phyloP scores from a whole-genome alignment of 2,888 invertebrate species.

The Xanthostigma xanthostigma region DNA sequence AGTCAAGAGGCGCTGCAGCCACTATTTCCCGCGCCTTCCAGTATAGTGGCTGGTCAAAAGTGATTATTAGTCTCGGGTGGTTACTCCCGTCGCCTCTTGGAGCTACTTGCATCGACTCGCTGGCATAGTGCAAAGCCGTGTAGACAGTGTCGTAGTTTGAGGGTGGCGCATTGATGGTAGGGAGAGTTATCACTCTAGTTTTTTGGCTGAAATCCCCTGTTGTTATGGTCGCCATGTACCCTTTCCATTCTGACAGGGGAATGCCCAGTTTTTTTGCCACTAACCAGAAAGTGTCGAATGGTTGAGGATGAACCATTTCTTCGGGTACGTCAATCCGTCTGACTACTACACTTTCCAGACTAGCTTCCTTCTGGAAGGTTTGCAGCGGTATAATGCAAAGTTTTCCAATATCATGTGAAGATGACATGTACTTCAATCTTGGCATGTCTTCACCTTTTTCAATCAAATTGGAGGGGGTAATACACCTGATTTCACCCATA shows the following conservation, averaged over 20 bases:
- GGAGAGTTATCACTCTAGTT: constrained; percentile 12
- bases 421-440: background rate
- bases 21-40: constrained; percentile 15
- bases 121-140: constrained; percentile 12
- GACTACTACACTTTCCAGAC: background rate
- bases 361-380: background rate
- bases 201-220: background rate
- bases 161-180: constrained; percentile 11
- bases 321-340: background rate
- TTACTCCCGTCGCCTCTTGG: too few species aligned
- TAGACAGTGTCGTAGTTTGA: constrained; percentile 14
- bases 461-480: constrained; percentile 9
- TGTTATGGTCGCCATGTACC: constrained; percentile 15
- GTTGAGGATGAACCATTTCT: background rate
- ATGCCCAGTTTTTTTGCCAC: constrained; percentile 13
- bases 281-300: constrained; percentile 2
- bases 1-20: too few species aligned
- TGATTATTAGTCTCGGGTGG: constrained; percentile 13
- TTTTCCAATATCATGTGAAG: background rate
- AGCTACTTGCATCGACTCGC: constrained; percentile 12
- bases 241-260: constrained; percentile 15
- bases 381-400: background rate
- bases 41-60: constrained; percentile 15
- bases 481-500: constrained; percentile 11
- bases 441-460: constrained; percentile 7